Evolutionary conservation across 2,888 invertebrate genomes (phyloP), one percentile per base, ranked within the genome.

Genomic region (Drosophila macrospina): DNA sequence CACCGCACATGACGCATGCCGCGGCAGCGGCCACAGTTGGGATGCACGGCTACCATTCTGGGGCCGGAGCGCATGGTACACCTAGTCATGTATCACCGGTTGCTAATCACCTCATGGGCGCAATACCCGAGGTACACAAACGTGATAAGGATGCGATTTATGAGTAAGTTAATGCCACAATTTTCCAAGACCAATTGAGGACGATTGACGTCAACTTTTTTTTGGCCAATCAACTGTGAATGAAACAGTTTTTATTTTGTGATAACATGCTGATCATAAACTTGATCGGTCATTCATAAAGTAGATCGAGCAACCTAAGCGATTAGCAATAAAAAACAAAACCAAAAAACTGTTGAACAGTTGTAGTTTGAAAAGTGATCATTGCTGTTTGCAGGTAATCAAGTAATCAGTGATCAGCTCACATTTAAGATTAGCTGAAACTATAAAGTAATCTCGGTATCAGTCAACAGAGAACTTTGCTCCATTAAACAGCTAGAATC

Each of bases 111-210:
- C 97, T 97, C 92, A 95, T 97, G 94, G 96, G 96, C 89, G 95
- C 95, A 91, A 95, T 93, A 90, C 97, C 97, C 90, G 97, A 98
- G 93, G 97, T 97, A 90, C 97, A 97, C 93, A 98, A 98, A 94
- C 94, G 98, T 92, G 98, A 98, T 94, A 98, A 98, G 94, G 98
- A 98, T 94, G 98, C 98, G 92, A 98, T 98, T 93, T 98, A 98
- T 94, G 98, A 98, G 98, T 98, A 95, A 97, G 97, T 95, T 84
- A 24, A 61, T 11, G 20, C 74, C 61, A 20, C 28, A 28, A 28
- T 6, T 28, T 28, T 28, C 28, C 28, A 28, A 28, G 26, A 41
- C 41, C 20, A 16, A 45, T 51, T 32, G 48, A 55, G 42, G 42
- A 24, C 32, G 26, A 45, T 51, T 32, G 48, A 55, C 54, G 42